Percentiles rank a stretch among this genome's conserved stretches.
Conservation (phyloP, 2,113 vertebrate species). For the Callithrix jacchus region DNA sequence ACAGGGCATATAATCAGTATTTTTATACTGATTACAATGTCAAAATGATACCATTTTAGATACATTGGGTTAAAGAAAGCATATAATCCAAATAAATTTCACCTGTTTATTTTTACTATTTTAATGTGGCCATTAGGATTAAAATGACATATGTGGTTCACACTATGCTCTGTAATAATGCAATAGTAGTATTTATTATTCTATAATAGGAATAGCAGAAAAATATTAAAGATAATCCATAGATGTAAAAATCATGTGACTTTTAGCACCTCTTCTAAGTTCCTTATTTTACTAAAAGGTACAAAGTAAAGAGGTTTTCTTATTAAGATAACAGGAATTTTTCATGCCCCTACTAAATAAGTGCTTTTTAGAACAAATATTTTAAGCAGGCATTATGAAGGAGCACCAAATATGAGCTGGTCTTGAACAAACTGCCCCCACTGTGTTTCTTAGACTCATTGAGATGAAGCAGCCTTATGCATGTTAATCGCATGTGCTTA, state of each 20-base stretch:
- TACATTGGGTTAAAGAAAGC: background rate
- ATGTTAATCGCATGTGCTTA: background rate
- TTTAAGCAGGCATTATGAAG: background rate
- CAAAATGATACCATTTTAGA: background rate
- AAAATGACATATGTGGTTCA: background rate
- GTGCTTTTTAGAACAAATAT: background rate
- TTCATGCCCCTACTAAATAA: background rate
- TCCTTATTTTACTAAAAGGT: constrained; percentile 1
- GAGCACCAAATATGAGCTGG: background rate
- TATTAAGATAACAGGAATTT: background rate
- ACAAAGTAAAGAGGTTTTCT: background rate
- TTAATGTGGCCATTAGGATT: background rate
- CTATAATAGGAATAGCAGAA: background rate
- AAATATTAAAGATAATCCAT: background rate
- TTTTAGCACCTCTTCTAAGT: background rate
- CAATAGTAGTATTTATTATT: too few species aligned
- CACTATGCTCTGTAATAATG: background rate
- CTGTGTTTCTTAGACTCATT: background rate
- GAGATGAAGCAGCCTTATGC: background rate
- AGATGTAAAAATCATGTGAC: background rate
- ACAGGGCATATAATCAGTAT: background rate
- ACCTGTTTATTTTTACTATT: background rate
- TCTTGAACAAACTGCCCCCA: background rate
- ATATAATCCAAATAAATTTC: background rate
- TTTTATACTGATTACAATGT: background rate